phyloP scores from a whole-genome alignment of 2,113 vertebrate genomes.

The Grus americana region DNA sequence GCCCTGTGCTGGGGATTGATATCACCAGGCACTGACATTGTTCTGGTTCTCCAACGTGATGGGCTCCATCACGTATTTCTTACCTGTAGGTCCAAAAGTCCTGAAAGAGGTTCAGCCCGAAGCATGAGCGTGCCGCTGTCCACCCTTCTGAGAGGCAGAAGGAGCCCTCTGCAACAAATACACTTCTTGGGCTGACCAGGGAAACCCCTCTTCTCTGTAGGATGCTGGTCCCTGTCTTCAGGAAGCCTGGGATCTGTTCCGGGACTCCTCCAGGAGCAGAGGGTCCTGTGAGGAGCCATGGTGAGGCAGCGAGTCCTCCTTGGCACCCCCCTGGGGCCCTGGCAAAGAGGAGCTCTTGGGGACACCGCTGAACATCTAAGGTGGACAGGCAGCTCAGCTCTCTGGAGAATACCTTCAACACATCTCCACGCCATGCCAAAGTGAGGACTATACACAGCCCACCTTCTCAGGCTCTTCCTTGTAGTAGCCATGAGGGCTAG shows the following conservation, averaged over 20 bases:
- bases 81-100: not conserved
- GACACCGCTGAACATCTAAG: not conserved
- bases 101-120: not conserved
- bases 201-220: not conserved
- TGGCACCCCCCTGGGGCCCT: not conserved
- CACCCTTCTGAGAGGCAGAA: not conserved
- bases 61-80: not conserved
- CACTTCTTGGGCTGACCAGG: not conserved
- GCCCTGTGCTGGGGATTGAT: rapidly evolving
- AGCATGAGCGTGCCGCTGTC: rapidly evolving
- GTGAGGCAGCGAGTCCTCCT: not conserved
- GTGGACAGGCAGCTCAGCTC: not conserved
- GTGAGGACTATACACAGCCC: not conserved
- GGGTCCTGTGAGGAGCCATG: not conserved
- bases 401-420: not conserved
- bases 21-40: not conserved
- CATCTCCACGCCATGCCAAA: not conserved
- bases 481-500: not conserved
- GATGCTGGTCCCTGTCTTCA: not conserved
- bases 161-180: not conserved
- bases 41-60: rapidly evolving
- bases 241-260: not conserved
- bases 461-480: not conserved
- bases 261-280: not conserved
- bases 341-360: not conserved